Evolutionary conservation across 2,888 invertebrate species (phyloP).

Genomic region (Prenolepis imparis): DNA sequence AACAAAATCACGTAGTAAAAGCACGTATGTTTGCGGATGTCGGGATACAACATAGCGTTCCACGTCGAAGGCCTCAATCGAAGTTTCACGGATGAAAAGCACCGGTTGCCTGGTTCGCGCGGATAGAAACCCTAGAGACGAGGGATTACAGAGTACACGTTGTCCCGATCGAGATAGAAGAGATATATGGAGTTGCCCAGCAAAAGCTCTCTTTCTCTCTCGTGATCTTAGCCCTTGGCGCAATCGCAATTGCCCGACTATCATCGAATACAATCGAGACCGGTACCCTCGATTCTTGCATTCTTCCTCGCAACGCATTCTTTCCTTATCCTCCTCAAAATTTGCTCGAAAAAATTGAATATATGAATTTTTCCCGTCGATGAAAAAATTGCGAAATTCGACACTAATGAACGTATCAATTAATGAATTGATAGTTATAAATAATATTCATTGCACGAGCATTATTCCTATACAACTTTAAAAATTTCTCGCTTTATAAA

Average conservation of each 20-base stretch:
- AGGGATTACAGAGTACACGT: constrained; percentile 50
- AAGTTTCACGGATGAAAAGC: constrained; percentile 53
- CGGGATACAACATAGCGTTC: constrained; percentile 16
- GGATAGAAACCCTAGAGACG: constrained; percentile 48
- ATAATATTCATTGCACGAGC: not conserved
- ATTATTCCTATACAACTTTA: not conserved
- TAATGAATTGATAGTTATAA: too few relatives aligned
- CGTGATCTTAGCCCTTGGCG: constrained; percentile 66
- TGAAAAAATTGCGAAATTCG: not conserved
- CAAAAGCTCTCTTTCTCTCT: constrained; percentile 41
- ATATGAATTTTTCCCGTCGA: constrained; percentile 1
- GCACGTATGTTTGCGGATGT: constrained; percentile 21
- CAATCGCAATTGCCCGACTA: constrained; percentile 71
- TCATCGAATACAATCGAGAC: constrained; percentile 58
- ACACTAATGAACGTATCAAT: too few relatives aligned
- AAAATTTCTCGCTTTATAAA: not conserved
- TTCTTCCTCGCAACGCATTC: constrained; percentile 12
- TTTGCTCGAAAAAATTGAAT: not conserved
- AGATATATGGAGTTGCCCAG: constrained; percentile 76
- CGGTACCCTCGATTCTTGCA: constrained; percentile 42
- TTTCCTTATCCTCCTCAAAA: not conserved
- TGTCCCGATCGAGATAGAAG: constrained; percentile 75
- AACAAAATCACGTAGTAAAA: constrained; percentile 7
- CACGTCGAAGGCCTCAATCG: constrained; percentile 43
- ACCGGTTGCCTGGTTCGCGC: constrained; percentile 26